Base-by-base conservation (phyloP, 2,888 invertebrate species). In the Suillia variegata region DNA sequence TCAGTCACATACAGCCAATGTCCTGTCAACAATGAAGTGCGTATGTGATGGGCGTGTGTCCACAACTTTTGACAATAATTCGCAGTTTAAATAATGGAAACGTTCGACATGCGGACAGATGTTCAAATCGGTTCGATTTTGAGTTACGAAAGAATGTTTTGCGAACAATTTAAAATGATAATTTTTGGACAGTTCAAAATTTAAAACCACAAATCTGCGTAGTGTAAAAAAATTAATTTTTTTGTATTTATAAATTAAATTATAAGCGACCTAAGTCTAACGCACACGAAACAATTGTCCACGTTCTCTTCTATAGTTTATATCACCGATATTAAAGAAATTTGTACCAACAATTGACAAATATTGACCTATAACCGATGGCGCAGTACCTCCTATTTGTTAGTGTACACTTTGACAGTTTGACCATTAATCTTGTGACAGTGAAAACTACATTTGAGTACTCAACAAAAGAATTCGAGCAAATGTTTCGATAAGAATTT, bases 81-180 rank as follows among this genome's bases (percentile, higher is more conserved):
- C 56, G 50, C 18, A 50, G 34, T 50, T 56, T 50, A 56, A 56
- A 56, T 56, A 56, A 50, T 45, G 45, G 17, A 45, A 45, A 20
- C 6, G 18, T 3, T 17, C 18, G 45, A 45, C 45, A 45, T 45
- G 45, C n/a, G 45, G 45, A 45, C 45, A 45, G 45, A 45, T 45
- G 45, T 17, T 20, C 17, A 38, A 38, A 13, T 8, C 13, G 38
- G 31, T n/a, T n/a, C n/a, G n/a, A n/a, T n/a, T n/a, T n/a, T n/a
- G n/a, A n/a, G n/a, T n/a, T n/a, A n/a, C n/a, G n/a, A n/a, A n/a
- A n/a, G n/a, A n/a, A n/a, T n/a, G n/a, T n/a, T n/a, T n/a, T n/a
- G n/a, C n/a, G n/a, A n/a, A n/a, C n/a, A n/a, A n/a, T n/a, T n/a
- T n/a, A n/a, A n/a, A n/a, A n/a, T n/a, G n/a, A n/a, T n/a, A n/a